Conservation (phyloP, 1,140 invertebrate species). For the Musca vetustissima region DNA sequence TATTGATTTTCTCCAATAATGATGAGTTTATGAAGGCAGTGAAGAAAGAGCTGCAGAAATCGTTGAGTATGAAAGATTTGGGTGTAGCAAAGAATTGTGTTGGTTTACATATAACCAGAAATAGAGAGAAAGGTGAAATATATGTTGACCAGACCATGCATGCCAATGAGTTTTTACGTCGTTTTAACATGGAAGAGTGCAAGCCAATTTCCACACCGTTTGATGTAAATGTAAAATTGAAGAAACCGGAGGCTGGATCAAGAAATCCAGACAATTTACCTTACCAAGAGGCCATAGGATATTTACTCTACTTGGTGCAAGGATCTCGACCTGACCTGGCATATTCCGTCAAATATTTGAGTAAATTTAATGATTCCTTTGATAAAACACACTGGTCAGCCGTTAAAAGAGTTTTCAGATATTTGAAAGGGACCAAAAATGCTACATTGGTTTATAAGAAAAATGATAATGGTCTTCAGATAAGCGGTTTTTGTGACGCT, state of each 20-base stretch:
- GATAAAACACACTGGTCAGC: conserved; percentile 17
- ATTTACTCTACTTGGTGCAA: conserved; percentile 34
- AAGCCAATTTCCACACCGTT: conserved; percentile 32
- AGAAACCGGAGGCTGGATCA: background rate
- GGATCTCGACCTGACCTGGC: conserved; percentile 34
- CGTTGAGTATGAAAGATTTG: conserved; percentile 24
- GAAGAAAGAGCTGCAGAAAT: background rate
- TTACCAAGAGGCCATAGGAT: conserved; percentile 40
- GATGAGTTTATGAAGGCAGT: conserved; percentile 1
- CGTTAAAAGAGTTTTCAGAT: conserved; percentile 19
- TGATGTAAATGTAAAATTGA: conserved; percentile 28
- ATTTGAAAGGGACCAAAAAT: conserved; percentile 27
- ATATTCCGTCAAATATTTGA: conserved; percentile 5
- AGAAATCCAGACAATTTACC: conserved; percentile 28
- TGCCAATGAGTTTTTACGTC: conserved; percentile 28
- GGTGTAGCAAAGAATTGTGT: conserved; percentile 21
- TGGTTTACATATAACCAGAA: conserved; percentile 14
- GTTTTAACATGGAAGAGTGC: conserved; percentile 33
- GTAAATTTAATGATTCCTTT: conserved; percentile 10
- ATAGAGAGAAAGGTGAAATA: conserved; percentile 1
- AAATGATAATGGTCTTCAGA: background rate
- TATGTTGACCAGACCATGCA: conserved; percentile 2
- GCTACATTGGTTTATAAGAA: background rate
- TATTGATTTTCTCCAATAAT: conserved; percentile 45
- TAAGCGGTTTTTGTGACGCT: conserved; percentile 1